Evolutionary conservation across 2,888 invertebrate species (phyloP).

Genomic region (Folsomia candida): DNA sequence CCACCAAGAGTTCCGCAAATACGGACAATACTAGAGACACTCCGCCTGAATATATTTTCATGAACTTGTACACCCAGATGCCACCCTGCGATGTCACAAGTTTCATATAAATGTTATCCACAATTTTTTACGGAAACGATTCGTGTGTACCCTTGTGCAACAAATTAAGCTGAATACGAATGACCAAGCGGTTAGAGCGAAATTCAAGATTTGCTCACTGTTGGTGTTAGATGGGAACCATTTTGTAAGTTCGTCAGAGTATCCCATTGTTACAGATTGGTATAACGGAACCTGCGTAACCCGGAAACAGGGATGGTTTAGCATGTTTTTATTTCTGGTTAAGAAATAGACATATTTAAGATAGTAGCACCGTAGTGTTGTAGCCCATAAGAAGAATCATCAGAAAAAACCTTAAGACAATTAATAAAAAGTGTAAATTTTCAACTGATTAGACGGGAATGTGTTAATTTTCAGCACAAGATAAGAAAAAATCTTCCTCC

Average conservation of each 20-base stretch:
- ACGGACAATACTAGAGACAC: neutral
- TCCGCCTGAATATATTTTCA: neutral
- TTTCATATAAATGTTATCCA: neutral
- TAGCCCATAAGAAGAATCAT: constrained; percentile 12
- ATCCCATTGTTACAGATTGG: neutral
- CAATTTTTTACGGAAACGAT: neutral
- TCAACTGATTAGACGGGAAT: too few species aligned
- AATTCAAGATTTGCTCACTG: neutral
- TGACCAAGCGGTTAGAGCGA: neutral
- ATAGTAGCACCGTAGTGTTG: constrained; percentile 15
- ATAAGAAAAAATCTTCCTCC: constrained; percentile 23
- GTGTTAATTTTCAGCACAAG: too few species aligned
- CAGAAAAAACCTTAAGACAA: constrained; percentile 5
- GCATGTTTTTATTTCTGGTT: too few species aligned
- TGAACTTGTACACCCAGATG: constrained; percentile 16
- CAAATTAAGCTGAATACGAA: constrained; percentile 5
- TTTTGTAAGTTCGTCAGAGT: constrained; percentile 22
- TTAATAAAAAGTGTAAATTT: too few species aligned
- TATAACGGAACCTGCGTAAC: too few species aligned
- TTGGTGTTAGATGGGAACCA: constrained; percentile 22
- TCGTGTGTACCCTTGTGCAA: constrained; percentile 17
- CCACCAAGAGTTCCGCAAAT: neutral
- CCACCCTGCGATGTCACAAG: constrained; percentile 30
- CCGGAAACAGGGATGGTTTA: too few species aligned
- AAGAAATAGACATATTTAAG: too few species aligned